Percentiles rank a stretch among this genome's conserved stretches.
phyloP scores from a whole-genome alignment of 1,140 invertebrate genomes.

The Conus ventricosus region DNA sequence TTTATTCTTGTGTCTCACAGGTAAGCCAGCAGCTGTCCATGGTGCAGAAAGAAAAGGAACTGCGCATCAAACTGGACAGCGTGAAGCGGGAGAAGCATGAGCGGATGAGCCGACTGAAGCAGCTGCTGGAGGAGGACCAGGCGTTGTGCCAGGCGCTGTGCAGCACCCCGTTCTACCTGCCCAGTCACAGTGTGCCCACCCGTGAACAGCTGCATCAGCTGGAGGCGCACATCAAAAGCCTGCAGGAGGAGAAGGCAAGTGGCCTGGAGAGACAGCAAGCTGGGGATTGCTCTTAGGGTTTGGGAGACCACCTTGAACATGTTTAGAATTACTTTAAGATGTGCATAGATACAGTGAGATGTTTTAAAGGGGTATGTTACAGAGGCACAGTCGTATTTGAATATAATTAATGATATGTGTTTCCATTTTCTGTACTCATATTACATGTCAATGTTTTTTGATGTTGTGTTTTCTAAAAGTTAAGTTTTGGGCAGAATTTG shows the following conservation, averaged over 20 bases:
- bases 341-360: no score
- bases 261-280: no score
- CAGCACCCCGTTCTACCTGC: slow-evolving; percentile 68
- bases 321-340: no score
- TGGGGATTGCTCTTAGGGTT: no score
- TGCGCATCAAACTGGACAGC: slow-evolving; percentile 55
- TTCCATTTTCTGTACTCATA: no score
- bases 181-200: slow-evolving; percentile 63
- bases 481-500: no score
- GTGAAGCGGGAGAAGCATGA: slow-evolving; percentile 60
- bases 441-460: no score
- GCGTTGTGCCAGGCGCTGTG: slow-evolving; percentile 63
- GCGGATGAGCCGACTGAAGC: slow-evolving; percentile 52
- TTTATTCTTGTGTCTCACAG: slow-evolving; percentile 8
- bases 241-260: slow-evolving; percentile 62
- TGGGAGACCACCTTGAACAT: no score
- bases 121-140: slow-evolving; percentile 61
- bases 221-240: slow-evolving; percentile 60
- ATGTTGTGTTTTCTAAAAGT: no score
- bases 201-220: slow-evolving; percentile 61
- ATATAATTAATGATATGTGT: no score
- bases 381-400: no score
- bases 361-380: no score
- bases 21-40: slow-evolving; percentile 48
- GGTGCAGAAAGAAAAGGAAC: slow-evolving; percentile 65